A percentile compares a stretch with the other conserved stretches of the same genome.
Conservation (phyloP, 2,888 invertebrate species). For the Thecophora atra region DNA sequence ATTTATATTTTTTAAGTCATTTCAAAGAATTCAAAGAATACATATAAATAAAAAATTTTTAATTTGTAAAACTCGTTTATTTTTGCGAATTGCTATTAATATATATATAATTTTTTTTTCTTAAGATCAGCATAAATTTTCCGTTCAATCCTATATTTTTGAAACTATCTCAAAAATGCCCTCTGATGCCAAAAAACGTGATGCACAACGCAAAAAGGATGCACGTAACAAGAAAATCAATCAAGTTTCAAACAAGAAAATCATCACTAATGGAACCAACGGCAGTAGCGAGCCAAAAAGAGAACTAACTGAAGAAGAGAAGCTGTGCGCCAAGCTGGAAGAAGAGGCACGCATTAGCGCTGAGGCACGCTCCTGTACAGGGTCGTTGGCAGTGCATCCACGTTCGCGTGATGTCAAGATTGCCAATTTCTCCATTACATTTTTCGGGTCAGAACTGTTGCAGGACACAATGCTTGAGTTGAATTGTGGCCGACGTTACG, state of each 20-base stretch:
- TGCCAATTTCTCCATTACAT: constrained; percentile 95
- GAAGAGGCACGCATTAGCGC: constrained; percentile 92
- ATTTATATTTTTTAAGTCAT: too few species aligned
- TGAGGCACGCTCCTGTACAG: constrained; percentile 93
- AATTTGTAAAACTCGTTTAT: too few species aligned
- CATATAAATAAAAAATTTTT: too few species aligned
- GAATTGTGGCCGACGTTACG: constrained; percentile 97
- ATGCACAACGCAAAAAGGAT: constrained; percentile 97
- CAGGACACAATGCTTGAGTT: constrained; percentile 96
- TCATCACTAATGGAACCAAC: constrained; percentile 71
- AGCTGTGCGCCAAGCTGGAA: constrained; percentile 86
- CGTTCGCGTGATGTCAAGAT: constrained; percentile 97
- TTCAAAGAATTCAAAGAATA: too few species aligned
- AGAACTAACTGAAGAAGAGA: constrained; percentile 71
- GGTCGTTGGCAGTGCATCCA: constrained; percentile 93
- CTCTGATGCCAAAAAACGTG: constrained; percentile 98
- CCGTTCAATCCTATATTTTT: constrained; percentile 5
- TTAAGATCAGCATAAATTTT: constrained; percentile 13
- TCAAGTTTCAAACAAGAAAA: constrained; percentile 66
- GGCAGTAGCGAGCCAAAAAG: constrained; percentile 72
- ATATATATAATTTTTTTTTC: too few species aligned
- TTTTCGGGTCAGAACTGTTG: constrained; percentile 95
- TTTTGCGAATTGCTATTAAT: too few species aligned
- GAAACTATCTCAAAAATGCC: constrained; percentile 76
- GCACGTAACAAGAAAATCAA: constrained; percentile 73